These are phyloP conservation scores for Cheilosia vernalis DNA, from an alignment of 2,888 invertebrate genomes.

Conservation along the genomic window DNA sequence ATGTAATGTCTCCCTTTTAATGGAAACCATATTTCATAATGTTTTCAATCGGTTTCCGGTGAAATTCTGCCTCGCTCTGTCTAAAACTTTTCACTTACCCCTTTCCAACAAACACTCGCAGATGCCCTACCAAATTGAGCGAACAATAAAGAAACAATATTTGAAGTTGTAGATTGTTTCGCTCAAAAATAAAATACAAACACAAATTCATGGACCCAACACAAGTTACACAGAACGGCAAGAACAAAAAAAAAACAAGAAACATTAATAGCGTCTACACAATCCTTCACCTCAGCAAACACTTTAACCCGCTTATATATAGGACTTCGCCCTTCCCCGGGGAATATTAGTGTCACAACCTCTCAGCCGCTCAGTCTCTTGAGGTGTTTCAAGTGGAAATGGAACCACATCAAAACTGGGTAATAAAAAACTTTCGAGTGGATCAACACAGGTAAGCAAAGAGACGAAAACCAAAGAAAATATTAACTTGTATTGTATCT, in stretches of 20 bases:
- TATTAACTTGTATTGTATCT: constrained; percentile 71
- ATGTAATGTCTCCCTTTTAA: constrained; percentile 48
- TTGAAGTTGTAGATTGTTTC: constrained; percentile 65
- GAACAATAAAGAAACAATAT: constrained; percentile 67
- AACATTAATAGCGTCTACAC: constrained; percentile 22
- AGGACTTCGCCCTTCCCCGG: constrained; percentile 13
- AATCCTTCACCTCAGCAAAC: constrained; percentile 50
- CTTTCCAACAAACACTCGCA: constrained; percentile 1
- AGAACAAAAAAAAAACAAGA: neutral
- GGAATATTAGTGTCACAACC: constrained; percentile 50
- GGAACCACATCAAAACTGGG: constrained; percentile 58
- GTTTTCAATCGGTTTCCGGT: constrained; percentile 50
- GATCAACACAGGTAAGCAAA: constrained; percentile 53
- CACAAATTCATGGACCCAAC: constrained; percentile 10
- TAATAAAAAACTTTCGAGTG: constrained; percentile 57
- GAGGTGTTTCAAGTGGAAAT: constrained; percentile 54
- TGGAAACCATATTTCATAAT: constrained; percentile 50
- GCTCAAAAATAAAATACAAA: constrained; percentile 43
- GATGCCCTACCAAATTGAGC: constrained; percentile 43
- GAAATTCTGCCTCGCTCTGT: constrained; percentile 17
- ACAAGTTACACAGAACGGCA: neutral
- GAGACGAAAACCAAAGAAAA: constrained; percentile 64
- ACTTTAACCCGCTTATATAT: constrained; percentile 38
- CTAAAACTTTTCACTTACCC: constrained; percentile 13
- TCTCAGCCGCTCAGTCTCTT: constrained; percentile 41